Evolutionary conservation across 2,797 vertebrate species (phyloP), one percentile per base, ranked within the genome.

Genomic region (Schizopygopsis pylzovi): DNA sequence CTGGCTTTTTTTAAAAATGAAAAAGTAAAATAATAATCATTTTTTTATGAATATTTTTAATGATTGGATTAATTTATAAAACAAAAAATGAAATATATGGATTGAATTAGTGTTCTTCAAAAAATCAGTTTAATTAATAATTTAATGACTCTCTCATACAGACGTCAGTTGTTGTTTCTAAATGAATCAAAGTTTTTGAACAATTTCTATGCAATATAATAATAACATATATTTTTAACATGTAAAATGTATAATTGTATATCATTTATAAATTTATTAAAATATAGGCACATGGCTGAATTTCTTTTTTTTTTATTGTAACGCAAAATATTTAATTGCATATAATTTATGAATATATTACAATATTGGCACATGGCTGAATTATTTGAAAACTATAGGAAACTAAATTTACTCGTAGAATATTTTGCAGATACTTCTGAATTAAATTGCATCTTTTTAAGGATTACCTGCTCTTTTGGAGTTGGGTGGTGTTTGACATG

Each of bases 391-490:
- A 4, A 54, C 18, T 20, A 54, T 20, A 37, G 3, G 33, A 68
- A 39, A 33, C 28, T 2, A 33, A 33, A 33, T 33, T 33, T 33
- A 33, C 28, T 33, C 28, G 28, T 33, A 33, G 28, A 33, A 33
- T 33, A 33, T 33, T 33, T 33, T 33, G 28, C 28, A 33, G 28
- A 33, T 33, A 33, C 28, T 33, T 33, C 28, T 33, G 28, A 33
- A 33, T 33, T 33, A 33, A 33, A 33, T 33, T 33, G 28, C 28
- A 33, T 33, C 9, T 39, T 43, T 79, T 28, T 41, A 11, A n/a
- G 47, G 12, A 82, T n/a, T 91, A 95, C 95, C 94, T 92, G 93
- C 84, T 93, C 92, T 87, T 93, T 89, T 85, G 87, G 79, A 82
- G 56, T 85, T 39, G 91, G 89, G 49, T 89, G 89, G 65, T 87